Evolutionary conservation across 53 echinoderm and acorn worm species (phyloP).

Genomic region (Crossaster papposus): DNA sequence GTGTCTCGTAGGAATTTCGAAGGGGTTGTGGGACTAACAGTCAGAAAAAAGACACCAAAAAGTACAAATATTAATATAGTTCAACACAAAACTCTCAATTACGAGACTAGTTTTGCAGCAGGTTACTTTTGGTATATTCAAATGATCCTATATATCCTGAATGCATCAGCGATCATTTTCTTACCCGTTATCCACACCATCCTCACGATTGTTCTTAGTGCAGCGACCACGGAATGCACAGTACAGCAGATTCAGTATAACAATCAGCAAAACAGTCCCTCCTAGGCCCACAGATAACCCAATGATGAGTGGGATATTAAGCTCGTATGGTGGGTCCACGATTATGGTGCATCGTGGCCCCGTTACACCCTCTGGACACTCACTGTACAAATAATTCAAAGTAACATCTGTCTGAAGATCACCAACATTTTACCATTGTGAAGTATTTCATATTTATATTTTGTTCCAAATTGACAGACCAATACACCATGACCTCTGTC

Average conservation of each 20-base stretch:
- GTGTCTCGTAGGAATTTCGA: too few relatives aligned
- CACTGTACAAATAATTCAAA: background rate
- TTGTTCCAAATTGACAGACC: background rate
- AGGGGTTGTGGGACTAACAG: too few relatives aligned
- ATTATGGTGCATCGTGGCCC: background rate
- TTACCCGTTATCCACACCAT: background rate
- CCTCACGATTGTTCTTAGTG: background rate
- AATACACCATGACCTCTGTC: background rate
- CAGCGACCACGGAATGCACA: background rate
- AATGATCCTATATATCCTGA: too few relatives aligned
- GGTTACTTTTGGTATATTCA: too few relatives aligned
- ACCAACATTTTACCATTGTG: too few relatives aligned
- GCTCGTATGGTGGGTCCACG: background rate
- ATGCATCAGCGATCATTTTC: background rate
- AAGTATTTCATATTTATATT: too few relatives aligned
- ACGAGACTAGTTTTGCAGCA: too few relatives aligned
- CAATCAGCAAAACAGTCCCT: background rate
- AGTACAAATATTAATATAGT: too few relatives aligned
- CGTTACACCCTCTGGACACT: background rate
- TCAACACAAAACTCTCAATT: too few relatives aligned
- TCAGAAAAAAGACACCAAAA: too few relatives aligned
- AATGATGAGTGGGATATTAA: slow-evolving; percentile 16
- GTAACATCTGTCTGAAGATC: too few relatives aligned
- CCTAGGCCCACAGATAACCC: slow-evolving; percentile 34
- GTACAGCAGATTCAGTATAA: slow-evolving; percentile 6